These are phyloP conservation scores for Anabas testudineus DNA, from an alignment of 2,797 vertebrate species.

Conservation along the genomic window DNA sequence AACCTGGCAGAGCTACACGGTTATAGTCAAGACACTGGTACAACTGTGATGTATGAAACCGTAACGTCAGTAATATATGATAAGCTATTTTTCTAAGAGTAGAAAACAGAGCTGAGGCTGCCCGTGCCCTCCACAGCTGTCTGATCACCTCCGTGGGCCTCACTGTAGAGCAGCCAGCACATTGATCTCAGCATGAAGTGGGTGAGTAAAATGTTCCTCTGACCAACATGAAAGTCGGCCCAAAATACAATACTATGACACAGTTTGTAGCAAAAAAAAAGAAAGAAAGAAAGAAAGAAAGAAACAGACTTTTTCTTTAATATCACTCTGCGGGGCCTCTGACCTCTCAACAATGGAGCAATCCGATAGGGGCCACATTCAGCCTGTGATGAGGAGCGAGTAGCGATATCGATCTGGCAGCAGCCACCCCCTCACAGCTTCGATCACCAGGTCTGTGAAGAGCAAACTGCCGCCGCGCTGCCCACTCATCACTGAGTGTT, in stretches of 20 bases:
- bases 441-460: slow-evolving; percentile 17
- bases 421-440: neutral
- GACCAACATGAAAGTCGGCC: slow-evolving; percentile 14
- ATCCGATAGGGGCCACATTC: slow-evolving; percentile 33
- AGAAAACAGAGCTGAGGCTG: too few species aligned
- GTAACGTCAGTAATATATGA: too few species aligned
- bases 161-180: neutral
- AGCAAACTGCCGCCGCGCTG: slow-evolving; percentile 24
- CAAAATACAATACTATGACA: slow-evolving; percentile 41
- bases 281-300: too few species aligned
- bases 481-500: slow-evolving; percentile 56
- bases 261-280: slow-evolving; percentile 12
- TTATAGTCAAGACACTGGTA: too few species aligned
- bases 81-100: too few species aligned
- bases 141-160: neutral
- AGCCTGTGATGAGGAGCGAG: slow-evolving; percentile 37
- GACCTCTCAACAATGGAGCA: slow-evolving; percentile 42
- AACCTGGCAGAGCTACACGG: too few species aligned
- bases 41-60: too few species aligned
- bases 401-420: slow-evolving; percentile 45
- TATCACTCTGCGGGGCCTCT: slow-evolving; percentile 13
- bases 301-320: slow-evolving; percentile 5
- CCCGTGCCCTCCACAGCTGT: neutral
- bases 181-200: slow-evolving; percentile 14
- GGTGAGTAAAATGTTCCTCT: slow-evolving; percentile 32